A percentile compares a stretch with the other conserved stretches of the same genome.
Conservation (phyloP, 2,113 vertebrate species). For the Aegithalos caudatus region DNA sequence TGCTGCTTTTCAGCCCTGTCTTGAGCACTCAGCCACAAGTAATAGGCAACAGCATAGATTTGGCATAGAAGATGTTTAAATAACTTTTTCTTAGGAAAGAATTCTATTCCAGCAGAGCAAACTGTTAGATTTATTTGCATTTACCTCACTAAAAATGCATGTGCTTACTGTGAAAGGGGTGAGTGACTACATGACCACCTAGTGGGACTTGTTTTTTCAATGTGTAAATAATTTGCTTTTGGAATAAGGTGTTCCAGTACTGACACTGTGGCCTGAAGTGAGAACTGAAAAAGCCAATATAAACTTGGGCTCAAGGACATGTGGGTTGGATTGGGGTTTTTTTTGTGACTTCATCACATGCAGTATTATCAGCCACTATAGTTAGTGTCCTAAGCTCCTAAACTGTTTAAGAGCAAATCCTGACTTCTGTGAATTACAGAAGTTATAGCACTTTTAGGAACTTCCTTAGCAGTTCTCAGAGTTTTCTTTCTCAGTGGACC, state of each 20-base stretch:
- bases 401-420: not conserved
- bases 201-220: not conserved
- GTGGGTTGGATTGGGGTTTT: not conserved
- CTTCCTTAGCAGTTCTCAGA: not conserved
- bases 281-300: not conserved
- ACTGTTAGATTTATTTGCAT: not conserved
- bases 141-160: not conserved
- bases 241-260: not conserved
- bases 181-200: not conserved
- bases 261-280: not conserved
- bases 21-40: not conserved
- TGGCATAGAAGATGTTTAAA: not conserved
- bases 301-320: not conserved
- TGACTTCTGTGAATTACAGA: not conserved
- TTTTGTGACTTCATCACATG: not conserved
- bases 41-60: not conserved
- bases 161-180: not conserved
- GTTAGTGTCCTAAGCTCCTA: not conserved
- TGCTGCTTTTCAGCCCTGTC: not conserved
- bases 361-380: not conserved
- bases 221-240: not conserved
- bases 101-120: not conserved
- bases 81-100: not conserved
- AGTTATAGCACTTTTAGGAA: not conserved
- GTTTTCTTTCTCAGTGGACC: not conserved